Percentiles rank a stretch among this genome's conserved stretches.
These are phyloP conservation scores for Penaeus japonicus DNA, from an alignment of 1,140 invertebrate species.

Conservation along the genomic window DNA sequence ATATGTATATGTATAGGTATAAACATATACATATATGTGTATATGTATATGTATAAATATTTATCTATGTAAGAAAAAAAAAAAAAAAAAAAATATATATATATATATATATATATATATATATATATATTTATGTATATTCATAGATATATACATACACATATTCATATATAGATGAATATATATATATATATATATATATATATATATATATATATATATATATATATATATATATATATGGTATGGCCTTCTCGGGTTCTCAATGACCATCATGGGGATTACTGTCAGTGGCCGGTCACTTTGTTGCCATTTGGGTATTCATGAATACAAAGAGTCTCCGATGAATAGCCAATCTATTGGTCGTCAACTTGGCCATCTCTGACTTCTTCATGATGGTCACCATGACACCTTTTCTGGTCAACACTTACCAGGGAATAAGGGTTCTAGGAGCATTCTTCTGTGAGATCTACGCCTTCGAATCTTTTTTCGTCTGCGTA, in stretches of 20 bases:
- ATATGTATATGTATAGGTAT: too few species aligned
- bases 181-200: too few species aligned
- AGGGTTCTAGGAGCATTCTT: constrained; percentile 72
- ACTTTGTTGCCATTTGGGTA: constrained; percentile 86
- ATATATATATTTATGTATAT: too few species aligned
- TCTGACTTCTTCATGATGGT: constrained; percentile 82
- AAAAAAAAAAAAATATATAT: too few species aligned
- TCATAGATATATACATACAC: too few species aligned
- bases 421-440: constrained; percentile 69
- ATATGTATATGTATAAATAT: too few species aligned
- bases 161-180: too few species aligned
- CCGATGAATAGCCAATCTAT: constrained; percentile 82
- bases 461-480: constrained; percentile 81
- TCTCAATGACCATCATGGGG: constrained; percentile 69
- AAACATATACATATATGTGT: too few species aligned
- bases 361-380: constrained; percentile 85
- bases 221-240: too few species aligned
- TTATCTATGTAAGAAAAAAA: too few species aligned
- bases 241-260: constrained; percentile 69
- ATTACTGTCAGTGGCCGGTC: constrained; percentile 76
- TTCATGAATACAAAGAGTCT: constrained; percentile 80
- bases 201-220: too few species aligned
- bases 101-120: too few species aligned
- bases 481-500: constrained; percentile 63
- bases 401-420: constrained; percentile 77